Evolutionary conservation across 2,888 invertebrate species (phyloP), one percentile per base, ranked within the genome.

Genomic region (Plagodis dolabraria): DNA sequence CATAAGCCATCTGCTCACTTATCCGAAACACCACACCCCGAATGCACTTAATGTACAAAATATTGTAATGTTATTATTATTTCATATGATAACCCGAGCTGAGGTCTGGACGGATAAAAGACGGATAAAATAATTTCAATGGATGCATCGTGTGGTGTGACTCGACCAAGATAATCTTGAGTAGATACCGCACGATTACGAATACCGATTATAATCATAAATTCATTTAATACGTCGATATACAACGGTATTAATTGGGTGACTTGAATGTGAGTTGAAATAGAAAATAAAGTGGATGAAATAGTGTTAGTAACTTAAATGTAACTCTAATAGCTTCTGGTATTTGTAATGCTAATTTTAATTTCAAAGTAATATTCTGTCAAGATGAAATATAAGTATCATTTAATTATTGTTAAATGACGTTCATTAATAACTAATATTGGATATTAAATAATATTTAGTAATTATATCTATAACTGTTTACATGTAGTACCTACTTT

Each of bases 61-160:
- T 89, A 89, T 89, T 89, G 84, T 89, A 89, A 89, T 89, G 88
- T 87, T 89, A 87, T 89, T 90, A 89, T 89, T 87, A 87, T 89
- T 83, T 80, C 77, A 76, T 79, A 77, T 85, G 87, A 89, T 88
- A 89, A 87, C 85, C 77, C 74, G 72, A 77, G 76, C 75, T 72
- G 75, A 72, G 75, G 80, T 78, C 79, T 83, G 77, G 79, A 83
- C 81, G 61, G 50, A 76, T 56, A 56, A 56, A 63, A 63, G 55
- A 47, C 55, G 56, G 50, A 51, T 87, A 83, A 85, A 86, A 86
- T 87, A 82, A 87, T 85, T 86, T 83, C 79, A 84, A 87, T 83
- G 76, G 74, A 78, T 52, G 48, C 56, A 57, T 49, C 74, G 77
- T 82, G 79, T 82, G 60, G 51, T 55, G 51, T 43, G 81, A 78